Conservation (phyloP, 2,113 vertebrate genomes). For the Okapia johnstoni region DNA sequence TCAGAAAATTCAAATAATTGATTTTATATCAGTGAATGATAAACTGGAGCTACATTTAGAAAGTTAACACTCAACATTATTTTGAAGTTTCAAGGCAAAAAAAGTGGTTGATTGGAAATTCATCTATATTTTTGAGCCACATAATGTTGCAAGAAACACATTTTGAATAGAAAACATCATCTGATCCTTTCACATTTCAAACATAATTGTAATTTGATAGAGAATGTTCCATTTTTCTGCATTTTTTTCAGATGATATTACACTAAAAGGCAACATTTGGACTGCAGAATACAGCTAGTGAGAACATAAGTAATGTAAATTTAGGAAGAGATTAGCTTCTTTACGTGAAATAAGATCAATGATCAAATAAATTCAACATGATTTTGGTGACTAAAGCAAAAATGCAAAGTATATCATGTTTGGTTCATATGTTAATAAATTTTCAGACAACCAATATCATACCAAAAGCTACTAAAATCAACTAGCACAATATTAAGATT, state of each 20-base stretch:
- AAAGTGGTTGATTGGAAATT: conserved; percentile 30
- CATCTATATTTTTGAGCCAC: conserved; percentile 52
- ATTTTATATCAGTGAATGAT: conserved; percentile 44
- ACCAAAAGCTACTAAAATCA: conserved; percentile 36
- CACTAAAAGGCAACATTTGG: conserved; percentile 17
- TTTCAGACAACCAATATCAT: conserved; percentile 37
- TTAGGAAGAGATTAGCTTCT: conserved; percentile 56
- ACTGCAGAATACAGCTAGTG: background rate
- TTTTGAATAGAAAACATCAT: conserved; percentile 29
- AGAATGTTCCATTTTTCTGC: conserved; percentile 42
- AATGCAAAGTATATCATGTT: conserved; percentile 48
- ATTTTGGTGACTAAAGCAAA: conserved; percentile 65
- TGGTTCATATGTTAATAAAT: conserved; percentile 54
- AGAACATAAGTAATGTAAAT: conserved; percentile 22
- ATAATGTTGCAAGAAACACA: conserved; percentile 2
- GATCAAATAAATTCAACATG: conserved; percentile 58
- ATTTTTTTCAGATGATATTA: conserved; percentile 35
- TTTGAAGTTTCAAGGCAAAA: conserved; percentile 18
- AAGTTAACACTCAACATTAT: conserved; percentile 38
- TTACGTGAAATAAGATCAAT: conserved; percentile 15
- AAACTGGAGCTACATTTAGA: background rate
- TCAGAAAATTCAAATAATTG: conserved; percentile 16
- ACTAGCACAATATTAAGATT: conserved; percentile 57
- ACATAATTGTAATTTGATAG: conserved; percentile 67
- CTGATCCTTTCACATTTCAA: conserved; percentile 58